phyloP scores from a whole-genome alignment of 2,797 vertebrate genomes.

The Discoglossus pictus region DNA sequence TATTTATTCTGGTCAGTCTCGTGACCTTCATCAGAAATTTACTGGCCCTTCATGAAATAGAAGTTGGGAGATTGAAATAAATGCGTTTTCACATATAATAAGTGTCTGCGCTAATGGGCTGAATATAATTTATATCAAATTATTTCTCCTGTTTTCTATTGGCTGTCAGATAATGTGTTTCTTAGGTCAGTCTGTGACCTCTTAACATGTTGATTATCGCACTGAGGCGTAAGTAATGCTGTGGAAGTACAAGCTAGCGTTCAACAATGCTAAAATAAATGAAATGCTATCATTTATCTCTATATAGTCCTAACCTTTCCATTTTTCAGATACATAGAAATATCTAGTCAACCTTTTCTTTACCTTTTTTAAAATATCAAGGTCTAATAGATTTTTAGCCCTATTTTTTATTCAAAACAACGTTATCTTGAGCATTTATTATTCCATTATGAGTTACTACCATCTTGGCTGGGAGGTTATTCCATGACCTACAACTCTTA shows the following conservation, averaged over 20 bases:
- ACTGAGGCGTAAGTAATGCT: slow-evolving; percentile 40
- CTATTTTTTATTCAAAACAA: too few species aligned
- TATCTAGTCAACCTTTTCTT: slow-evolving; percentile 32
- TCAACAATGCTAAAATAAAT: slow-evolving; percentile 38
- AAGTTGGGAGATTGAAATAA: slow-evolving; percentile 48
- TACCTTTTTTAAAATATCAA: slow-evolving; percentile 9
- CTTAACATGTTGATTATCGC: slow-evolving; percentile 47
- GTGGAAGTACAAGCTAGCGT: slow-evolving; percentile 36
- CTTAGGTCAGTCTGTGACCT: slow-evolving; percentile 43
- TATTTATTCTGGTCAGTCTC: slow-evolving; percentile 16
- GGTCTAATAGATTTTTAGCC: too few species aligned
- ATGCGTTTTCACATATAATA: slow-evolving; percentile 52
- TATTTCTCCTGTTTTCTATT: slow-evolving; percentile 44
- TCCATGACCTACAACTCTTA: too few species aligned
- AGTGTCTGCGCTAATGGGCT: slow-evolving; percentile 44
- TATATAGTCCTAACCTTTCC: slow-evolving; percentile 19
- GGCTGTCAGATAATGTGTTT: slow-evolving; percentile 50
- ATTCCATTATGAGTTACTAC: too few species aligned
- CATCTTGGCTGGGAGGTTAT: too few species aligned
- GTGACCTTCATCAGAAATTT: slow-evolving; percentile 39
- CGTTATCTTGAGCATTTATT: too few species aligned
- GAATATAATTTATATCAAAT: slow-evolving; percentile 51
- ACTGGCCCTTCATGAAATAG: slow-evolving; percentile 40
- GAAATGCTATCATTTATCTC: slow-evolving; percentile 28
- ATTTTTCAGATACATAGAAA: slow-evolving; percentile 11